A percentile compares a stretch with the other conserved stretches of the same genome.
Conservation (phyloP, 2,888 invertebrate genomes). For the Macroteleia sp. region DNA sequence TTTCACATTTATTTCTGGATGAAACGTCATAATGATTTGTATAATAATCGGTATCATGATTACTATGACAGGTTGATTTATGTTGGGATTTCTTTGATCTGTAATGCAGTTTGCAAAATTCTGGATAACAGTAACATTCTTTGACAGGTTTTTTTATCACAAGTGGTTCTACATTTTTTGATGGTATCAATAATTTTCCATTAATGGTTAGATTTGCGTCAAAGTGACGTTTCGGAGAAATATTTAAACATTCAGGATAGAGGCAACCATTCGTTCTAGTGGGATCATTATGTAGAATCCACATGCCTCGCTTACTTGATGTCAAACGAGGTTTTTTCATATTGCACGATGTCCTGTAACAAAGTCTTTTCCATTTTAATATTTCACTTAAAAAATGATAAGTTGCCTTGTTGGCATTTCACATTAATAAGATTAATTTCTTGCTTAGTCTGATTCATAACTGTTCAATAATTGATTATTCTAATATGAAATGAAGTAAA, state of each 20-base stretch:
- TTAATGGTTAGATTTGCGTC: conserved; percentile 51
- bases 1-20: neutral
- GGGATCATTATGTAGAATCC: conserved; percentile 70
- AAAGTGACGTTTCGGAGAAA: conserved; percentile 4
- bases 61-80: conserved; percentile 57
- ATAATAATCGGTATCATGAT: conserved; percentile 57
- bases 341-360: conserved; percentile 34
- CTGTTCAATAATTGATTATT: no score
- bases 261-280: conserved; percentile 64
- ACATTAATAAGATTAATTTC: conserved; percentile 41
- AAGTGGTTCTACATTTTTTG: conserved; percentile 63
- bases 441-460: conserved; percentile 17
- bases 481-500: no score
- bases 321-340: conserved; percentile 14
- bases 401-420: neutral
- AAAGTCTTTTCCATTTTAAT: conserved; percentile 10
- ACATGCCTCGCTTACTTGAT: conserved; percentile 37
- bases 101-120: conserved; percentile 56
- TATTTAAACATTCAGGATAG: conserved; percentile 53
- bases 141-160: conserved; percentile 70
- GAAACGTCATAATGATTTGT: conserved; percentile 53
- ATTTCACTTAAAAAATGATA: neutral
- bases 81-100: conserved; percentile 52
- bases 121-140: conserved; percentile 74
- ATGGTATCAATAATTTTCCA: conserved; percentile 69